Conservation (phyloP, 2,888 invertebrate species). For the Cremastinae sp. region DNA sequence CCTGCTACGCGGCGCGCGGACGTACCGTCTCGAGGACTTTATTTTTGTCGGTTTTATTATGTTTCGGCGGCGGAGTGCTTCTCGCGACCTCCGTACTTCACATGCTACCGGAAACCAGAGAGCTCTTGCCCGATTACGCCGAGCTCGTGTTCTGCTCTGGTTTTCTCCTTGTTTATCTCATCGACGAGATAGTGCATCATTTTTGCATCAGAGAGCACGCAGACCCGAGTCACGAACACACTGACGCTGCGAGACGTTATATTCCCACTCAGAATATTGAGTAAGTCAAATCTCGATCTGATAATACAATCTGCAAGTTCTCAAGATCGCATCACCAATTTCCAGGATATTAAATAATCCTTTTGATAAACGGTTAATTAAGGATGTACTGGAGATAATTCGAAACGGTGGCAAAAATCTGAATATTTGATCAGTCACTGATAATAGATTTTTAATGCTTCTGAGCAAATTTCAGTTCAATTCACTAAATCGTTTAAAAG, state of each 20-base stretch:
- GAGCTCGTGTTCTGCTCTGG: slow-evolving; percentile 86
- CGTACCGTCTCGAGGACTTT: slow-evolving; percentile 81
- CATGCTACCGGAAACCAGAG: slow-evolving; percentile 90
- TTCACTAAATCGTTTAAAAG: too few species aligned
- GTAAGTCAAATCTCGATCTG: not conserved
- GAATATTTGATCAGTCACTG: too few species aligned
- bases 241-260: not conserved
- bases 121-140: slow-evolving; percentile 82
- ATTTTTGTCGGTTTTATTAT: slow-evolving; percentile 86
- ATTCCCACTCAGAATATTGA: not conserved
- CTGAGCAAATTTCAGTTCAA: too few species aligned
- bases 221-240: not conserved
- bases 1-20: slow-evolving; percentile 83
- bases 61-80: slow-evolving; percentile 91
- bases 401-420: too few species aligned
- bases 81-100: slow-evolving; percentile 89
- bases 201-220: slow-evolving; percentile 80
- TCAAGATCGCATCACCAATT: not conserved
- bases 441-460: too few species aligned
- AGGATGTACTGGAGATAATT: too few species aligned
- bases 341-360: not conserved
- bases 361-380: too few species aligned
- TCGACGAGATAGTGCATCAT: slow-evolving; percentile 87
- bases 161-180: slow-evolving; percentile 87
- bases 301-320: not conserved